Percentiles rank a stretch among this genome's conserved stretches.
Conservation (phyloP, 2,113 vertebrate species). For the Sigmodon hispidus region DNA sequence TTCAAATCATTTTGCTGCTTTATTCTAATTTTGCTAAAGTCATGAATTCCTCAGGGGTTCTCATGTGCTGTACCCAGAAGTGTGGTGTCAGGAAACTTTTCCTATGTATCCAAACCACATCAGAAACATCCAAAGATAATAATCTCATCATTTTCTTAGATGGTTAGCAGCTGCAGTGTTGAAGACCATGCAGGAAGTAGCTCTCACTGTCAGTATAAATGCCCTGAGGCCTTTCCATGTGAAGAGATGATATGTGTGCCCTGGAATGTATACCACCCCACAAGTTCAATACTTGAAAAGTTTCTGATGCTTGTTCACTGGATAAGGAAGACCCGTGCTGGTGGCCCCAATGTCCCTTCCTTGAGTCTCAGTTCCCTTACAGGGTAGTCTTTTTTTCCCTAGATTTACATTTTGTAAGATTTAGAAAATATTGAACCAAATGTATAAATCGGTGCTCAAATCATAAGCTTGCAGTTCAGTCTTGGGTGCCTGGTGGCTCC, state of each 20-base stretch:
- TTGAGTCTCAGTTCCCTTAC: background rate
- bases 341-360: background rate
- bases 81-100: background rate
- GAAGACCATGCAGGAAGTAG: background rate
- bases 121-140: background rate
- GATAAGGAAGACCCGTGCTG: background rate
- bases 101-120: background rate
- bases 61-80: background rate
- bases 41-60: background rate
- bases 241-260: background rate
- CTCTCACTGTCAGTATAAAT: too few species aligned
- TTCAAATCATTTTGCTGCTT: background rate
- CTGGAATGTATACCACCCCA: background rate
- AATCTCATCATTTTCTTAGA: background rate
- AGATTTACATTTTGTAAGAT: background rate
- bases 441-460: background rate
- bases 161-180: background rate
- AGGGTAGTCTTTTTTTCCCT: background rate
- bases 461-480: background rate
- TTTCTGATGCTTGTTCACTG: background rate
- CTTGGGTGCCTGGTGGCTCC: background rate
- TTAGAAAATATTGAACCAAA: conserved; percentile 27
- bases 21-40: background rate
- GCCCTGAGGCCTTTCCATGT: background rate
- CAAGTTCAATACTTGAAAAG: background rate